These are phyloP conservation scores for Oscheius sp. DNA, from an alignment of 1,140 invertebrate genomes.

Conservation along the genomic window DNA sequence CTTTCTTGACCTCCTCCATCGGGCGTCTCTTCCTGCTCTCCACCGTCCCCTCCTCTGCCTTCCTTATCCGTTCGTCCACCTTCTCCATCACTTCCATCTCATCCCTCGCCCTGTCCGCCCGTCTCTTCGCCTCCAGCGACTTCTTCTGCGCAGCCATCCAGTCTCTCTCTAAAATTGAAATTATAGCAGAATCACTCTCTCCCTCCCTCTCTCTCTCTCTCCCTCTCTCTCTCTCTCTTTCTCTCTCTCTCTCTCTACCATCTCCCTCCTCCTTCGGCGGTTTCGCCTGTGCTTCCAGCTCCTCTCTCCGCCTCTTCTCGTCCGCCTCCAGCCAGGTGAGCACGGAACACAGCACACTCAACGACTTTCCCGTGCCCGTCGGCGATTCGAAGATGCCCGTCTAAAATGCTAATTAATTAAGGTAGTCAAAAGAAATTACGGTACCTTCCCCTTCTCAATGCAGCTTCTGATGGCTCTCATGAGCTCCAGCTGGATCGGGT, in stretches of 20 bases:
- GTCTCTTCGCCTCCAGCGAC: neutral
- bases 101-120: neutral
- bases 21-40: slow-evolving; percentile 8
- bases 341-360: slow-evolving; percentile 43
- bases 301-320: slow-evolving; percentile 41
- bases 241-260: slow-evolving; percentile 57
- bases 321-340: slow-evolving; percentile 28
- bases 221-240: slow-evolving; percentile 39
- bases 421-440: neutral
- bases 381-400: slow-evolving; percentile 92
- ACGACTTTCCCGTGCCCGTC: slow-evolving; percentile 78
- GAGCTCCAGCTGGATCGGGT: slow-evolving; percentile 83
- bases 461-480: slow-evolving; percentile 80
- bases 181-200: slow-evolving; percentile 8
- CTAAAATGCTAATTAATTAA: neutral
- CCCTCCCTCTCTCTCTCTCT: slow-evolving; percentile 57
- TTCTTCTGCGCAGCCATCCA: slow-evolving; percentile 24
- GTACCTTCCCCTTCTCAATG: slow-evolving; percentile 74
- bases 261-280: slow-evolving; percentile 63
- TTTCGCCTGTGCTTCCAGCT: slow-evolving; percentile 40
- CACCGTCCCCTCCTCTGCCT: neutral
- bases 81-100: slow-evolving; percentile 2
- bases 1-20: neutral
- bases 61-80: neutral
- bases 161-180: slow-evolving; percentile 16